Base-by-base conservation (phyloP, 2,113 vertebrate genomes). In the Hystrix brachyura region DNA sequence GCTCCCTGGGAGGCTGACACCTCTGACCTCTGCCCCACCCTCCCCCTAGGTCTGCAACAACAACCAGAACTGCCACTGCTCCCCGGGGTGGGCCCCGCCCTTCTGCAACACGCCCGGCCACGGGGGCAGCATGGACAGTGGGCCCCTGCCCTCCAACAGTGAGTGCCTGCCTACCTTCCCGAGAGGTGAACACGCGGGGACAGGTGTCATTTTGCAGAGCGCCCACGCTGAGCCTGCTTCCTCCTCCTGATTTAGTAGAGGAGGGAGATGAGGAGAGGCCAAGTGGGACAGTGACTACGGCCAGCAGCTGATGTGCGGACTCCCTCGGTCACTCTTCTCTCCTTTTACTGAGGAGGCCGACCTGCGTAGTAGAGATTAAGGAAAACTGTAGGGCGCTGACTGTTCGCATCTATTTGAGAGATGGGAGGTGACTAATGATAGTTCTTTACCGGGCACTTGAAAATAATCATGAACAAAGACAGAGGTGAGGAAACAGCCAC, bases 111-210 rank as follows among this genome's bases (percentile, higher is more conserved):
- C 98, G 15, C 74, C 79, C 0, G 99, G 99, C n/a, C 97, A 97
- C 0, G 99, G 99, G 25, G 99, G 99, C 34, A 99, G 99, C 94
- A 25, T 99, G 1, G 99, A 99, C 98, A 99, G 99, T n/a, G 99
- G 99, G 23, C 99, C 99, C 5, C 98, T 99, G 57, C 88, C 97
- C 55, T 88, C 97, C 0, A 78, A 98, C 94, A 95, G 99, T 99
- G 90, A 98, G 99, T 98, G 59, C 32, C 92, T 29, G 38, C 51
- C 38, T 4, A 9, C 21, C 34, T 86, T 55, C 29, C 64, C 19
- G 79, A 53, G 98, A 98, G 96, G 29, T 5, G 13, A 57, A 19
- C 15, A 14, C 67, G 3, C 79, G 1, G 32, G 32, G 8, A 18
- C 90, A 38, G 29, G 29, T 10, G 19, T 27, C 78, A 9, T 10